Base-by-base conservation (phyloP, 2,888 invertebrate species). In the Acanthoscelides obtectus region DNA sequence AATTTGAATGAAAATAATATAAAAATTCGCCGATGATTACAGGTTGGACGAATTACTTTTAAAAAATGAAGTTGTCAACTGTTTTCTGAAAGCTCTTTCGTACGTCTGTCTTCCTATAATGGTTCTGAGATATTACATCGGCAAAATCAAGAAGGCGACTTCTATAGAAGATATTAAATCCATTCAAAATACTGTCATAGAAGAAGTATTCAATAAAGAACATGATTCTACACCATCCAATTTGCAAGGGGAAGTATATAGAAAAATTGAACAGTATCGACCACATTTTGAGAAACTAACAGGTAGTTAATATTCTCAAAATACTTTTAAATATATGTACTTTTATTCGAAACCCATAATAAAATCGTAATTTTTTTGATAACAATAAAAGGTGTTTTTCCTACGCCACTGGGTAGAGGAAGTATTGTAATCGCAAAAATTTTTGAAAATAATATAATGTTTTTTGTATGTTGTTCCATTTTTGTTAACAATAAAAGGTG, bases 71-170 rank as follows among this genome's bases (percentile, higher is more conserved):
- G 78, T 83, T 17, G 77, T 86, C 0, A 82, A 86, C 70, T 82
- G 76, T 22, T 86, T 89, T 71, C 75, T 88, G 17, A 77, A 80
- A 73, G 87, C 87, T 4, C 79, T 89, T 73, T 82, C 86, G 6
- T 86, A 83, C 71, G 83, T 89, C 0, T 85, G 83, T 27, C 81
- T 86, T n/a, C 88, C 88, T 5, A 82, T 83, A 70, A 76, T 82
- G 19, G 83, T 84, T 63, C 76, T 88, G 6, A 74, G 74, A 2
- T 81, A 87, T 76, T 80, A 87, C 75, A 67, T 87, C 0, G 72
- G 75, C 0, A 82, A 83, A 75, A 45, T 45, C 45, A 45, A 45
- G 17, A 45, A 45, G 45, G 45, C 45, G 3, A 45, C 5, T 1
- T 45, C 45, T 45, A 45, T 45, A 12, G 45, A 45, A 45, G 45